Evolutionary conservation across 2,888 invertebrate species (phyloP), one percentile per base, ranked within the genome.

Genomic region (Ptychoptera albimana): DNA sequence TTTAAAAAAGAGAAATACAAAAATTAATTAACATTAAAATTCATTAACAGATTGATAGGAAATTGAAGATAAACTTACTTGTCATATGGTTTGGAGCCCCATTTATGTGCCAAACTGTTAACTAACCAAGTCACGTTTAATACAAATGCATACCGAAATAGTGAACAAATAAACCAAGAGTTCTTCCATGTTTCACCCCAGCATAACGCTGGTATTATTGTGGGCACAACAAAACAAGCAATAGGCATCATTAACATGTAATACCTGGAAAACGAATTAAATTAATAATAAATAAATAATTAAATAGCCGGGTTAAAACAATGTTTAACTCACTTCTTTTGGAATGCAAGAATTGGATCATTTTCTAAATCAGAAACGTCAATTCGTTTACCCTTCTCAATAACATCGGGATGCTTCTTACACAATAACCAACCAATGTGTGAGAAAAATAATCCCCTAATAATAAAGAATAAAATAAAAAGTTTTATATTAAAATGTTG

Each of bases 351-450:
- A 37, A 94, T 73, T 8, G 82, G 83, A 63, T 94, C 93, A 10
- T 71, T 68, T 48, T 75, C 73, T 48, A 96, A 69, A 64, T 96
- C 94, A 42, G 79, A 82, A 50, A 92, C 56, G 59, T 93, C 91
- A 23, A 94, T 73, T 39, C 78, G 75, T 53, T 85, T 81, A 57
- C 93, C 93, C 63, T 91, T 92, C 49, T 68, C 72, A 59, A 77
- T 84, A 35, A 96, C 85, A 50, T 88, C 84, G 0, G 88, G 88
- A 60, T 94, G 94, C 62, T 96, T 94, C 54, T 79, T 76, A 55
- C 82, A 82, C 45, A 94, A 66, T 49, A 96, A 71, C 96, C 96
- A 96, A 47, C 96, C 96, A 54, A 94, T 74, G 64, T 96, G 96
- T 0, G 93, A 78, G 68, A 94, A 96, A 74, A 94, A 94, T 70